A percentile compares a stretch with the other conserved stretches of the same genome.
These are phyloP conservation scores for Sminthurides bifidus DNA, from an alignment of 1,140 invertebrate genomes.

Conservation along the genomic window DNA sequence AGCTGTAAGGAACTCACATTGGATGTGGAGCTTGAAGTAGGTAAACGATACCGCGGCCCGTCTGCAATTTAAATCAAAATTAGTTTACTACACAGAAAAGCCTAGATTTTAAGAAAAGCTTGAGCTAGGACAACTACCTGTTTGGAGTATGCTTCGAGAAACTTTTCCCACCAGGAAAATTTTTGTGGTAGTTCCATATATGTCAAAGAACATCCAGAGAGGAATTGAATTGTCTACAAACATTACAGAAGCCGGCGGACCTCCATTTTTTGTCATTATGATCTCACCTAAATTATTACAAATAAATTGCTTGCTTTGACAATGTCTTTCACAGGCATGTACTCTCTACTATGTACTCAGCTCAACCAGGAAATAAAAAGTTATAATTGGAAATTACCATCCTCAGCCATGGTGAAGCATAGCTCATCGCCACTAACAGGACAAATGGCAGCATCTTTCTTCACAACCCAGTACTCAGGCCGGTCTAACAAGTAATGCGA, in stretches of 20 bases:
- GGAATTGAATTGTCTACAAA: slow-evolving; percentile 80
- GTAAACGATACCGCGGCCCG: too few relatives aligned
- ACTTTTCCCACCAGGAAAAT: slow-evolving; percentile 55
- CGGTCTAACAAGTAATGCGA: slow-evolving; percentile 81
- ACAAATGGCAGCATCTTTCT: slow-evolving; percentile 75
- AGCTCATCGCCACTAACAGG: slow-evolving; percentile 79
- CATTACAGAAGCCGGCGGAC: slow-evolving; percentile 68
- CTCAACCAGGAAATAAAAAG: background rate
- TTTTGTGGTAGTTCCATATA: slow-evolving; percentile 84
- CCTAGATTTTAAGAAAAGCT: background rate
- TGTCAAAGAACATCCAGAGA: slow-evolving; percentile 90
- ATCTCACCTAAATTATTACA: slow-evolving; percentile 56
- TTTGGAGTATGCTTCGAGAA: background rate
- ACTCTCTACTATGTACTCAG: background rate
- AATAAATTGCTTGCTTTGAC: background rate
- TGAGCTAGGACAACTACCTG: background rate
- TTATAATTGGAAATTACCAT: slow-evolving; percentile 40
- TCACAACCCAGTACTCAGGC: slow-evolving; percentile 95
- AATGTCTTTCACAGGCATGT: background rate
- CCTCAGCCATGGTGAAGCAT: slow-evolving; percentile 67
- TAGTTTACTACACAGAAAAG: background rate
- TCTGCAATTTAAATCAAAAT: too few relatives aligned
- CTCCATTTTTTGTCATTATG: slow-evolving; percentile 75
- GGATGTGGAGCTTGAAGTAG: too few relatives aligned
- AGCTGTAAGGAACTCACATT: too few relatives aligned